These are phyloP conservation scores for Agapetus fuscipes DNA, from an alignment of 2,888 invertebrate species.

Conservation along the genomic window DNA sequence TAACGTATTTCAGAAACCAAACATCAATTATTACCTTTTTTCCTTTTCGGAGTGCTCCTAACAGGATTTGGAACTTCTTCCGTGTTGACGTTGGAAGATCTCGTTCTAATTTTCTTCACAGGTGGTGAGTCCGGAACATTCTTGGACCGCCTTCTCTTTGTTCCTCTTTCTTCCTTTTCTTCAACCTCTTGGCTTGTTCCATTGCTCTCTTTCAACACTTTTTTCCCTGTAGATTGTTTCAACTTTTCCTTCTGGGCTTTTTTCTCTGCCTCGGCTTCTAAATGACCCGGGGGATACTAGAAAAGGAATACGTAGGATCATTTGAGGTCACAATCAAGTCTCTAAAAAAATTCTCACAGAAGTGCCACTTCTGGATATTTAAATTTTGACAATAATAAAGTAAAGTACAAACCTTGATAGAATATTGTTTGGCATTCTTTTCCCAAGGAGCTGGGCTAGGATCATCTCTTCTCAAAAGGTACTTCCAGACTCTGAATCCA, in stretches of 20 bases:
- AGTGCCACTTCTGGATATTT: too few relatives aligned
- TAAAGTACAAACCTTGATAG: too few relatives aligned
- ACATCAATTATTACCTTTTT: not conserved
- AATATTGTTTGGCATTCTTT: constrained; percentile 49
- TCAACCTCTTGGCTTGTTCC: constrained; percentile 23
- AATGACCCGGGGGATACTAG: constrained; percentile 63
- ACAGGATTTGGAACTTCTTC: constrained; percentile 7
- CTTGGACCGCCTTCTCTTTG: constrained; percentile 18
- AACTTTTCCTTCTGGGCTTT: constrained; percentile 25
- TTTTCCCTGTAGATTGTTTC: constrained; percentile 22
- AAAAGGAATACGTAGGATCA: too few relatives aligned
- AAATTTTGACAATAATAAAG: too few relatives aligned
- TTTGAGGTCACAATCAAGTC: too few relatives aligned
- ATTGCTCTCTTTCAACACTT: constrained; percentile 29
- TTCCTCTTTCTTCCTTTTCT: constrained; percentile 25
- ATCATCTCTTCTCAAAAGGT: constrained; percentile 67
- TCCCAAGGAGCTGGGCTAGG: constrained; percentile 74
- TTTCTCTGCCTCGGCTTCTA: constrained; percentile 52
- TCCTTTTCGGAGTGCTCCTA: constrained; percentile 12
- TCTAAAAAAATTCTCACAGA: too few relatives aligned
- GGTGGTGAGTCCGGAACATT: constrained; percentile 18
- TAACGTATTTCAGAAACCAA: not conserved
- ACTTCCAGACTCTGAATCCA: constrained; percentile 74
- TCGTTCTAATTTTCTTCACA: constrained; percentile 21
- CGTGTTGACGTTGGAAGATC: constrained; percentile 10